A percentile compares a stretch with the other conserved stretches of the same genome.
Evolutionary conservation across 1,140 invertebrate genomes (phyloP).

Genomic region (Drosophila navojoa): DNA sequence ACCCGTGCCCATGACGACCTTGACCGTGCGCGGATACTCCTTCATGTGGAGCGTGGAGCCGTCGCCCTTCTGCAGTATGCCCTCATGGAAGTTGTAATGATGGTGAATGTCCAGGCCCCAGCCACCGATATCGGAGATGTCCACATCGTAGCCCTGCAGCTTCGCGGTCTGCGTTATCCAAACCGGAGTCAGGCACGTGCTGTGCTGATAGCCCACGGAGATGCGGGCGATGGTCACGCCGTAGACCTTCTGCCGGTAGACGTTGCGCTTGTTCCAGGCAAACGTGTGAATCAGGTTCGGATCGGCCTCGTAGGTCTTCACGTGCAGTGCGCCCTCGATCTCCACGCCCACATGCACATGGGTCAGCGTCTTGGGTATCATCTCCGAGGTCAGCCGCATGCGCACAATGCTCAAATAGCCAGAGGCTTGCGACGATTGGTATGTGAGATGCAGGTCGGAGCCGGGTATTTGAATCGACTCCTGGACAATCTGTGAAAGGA

Average conservation of each 20-base stretch:
- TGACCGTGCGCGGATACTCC: slow-evolving; percentile 94
- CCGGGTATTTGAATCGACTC: slow-evolving; percentile 97
- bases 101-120: slow-evolving; percentile 99
- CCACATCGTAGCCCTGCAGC: slow-evolving; percentile 98
- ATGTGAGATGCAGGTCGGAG: slow-evolving; percentile 95
- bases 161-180: slow-evolving; percentile 97
- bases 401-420: slow-evolving; percentile 96
- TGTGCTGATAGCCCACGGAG: slow-evolving; percentile 97
- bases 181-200: slow-evolving; percentile 92
- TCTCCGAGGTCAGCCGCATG: slow-evolving; percentile 93
- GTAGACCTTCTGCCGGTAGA: slow-evolving; percentile 98
- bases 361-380: slow-evolving; percentile 91
- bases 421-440: slow-evolving; percentile 95
- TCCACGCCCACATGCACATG: slow-evolving; percentile 95
- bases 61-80: slow-evolving; percentile 98
- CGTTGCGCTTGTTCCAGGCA: slow-evolving; percentile 98
- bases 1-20: slow-evolving; percentile 97
- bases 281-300: slow-evolving; percentile 97
- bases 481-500: slow-evolving; percentile 91
- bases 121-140: slow-evolving; percentile 97
- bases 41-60: slow-evolving; percentile 96
- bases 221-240: slow-evolving; percentile 93
- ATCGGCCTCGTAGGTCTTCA: slow-evolving; percentile 97
- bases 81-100: slow-evolving; percentile 99
- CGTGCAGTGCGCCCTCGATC: slow-evolving; percentile 95